Percentiles rank a stretch among this genome's conserved stretches.
Conservation (phyloP, 2,797 vertebrate species). For the Sylvia borin region DNA sequence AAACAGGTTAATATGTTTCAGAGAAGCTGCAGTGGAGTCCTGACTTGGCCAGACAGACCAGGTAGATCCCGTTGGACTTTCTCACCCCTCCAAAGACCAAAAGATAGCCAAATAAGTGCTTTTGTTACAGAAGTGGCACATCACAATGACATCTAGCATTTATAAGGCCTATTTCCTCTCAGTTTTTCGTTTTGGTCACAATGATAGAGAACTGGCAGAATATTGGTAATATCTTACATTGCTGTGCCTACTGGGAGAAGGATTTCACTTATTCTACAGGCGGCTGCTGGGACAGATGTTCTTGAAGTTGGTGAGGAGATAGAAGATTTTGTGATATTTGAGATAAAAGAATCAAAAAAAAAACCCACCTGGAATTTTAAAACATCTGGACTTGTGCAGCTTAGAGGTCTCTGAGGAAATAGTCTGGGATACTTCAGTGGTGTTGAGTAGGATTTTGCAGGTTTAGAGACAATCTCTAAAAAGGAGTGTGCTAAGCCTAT, state of each 20-base stretch:
- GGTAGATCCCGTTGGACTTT: background rate
- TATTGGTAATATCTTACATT: background rate
- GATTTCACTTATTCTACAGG: background rate
- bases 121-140: background rate
- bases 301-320: background rate
- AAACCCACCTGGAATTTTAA: background rate
- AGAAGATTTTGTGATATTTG: background rate
- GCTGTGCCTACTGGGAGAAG: background rate
- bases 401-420: background rate
- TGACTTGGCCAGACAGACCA: background rate
- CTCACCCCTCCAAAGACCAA: background rate
- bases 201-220: background rate
- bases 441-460: background rate
- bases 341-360: background rate
- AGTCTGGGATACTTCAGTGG: background rate
- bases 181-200: background rate
- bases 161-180: background rate
- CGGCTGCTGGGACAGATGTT: background rate
- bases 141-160: background rate
- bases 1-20: background rate
- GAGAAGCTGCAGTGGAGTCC: background rate
- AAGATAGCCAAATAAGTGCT: background rate
- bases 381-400: background rate
- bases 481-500: background rate
- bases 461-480: background rate